Evolutionary conservation across 2,113 vertebrate species (phyloP).

Genomic region (Silurus glanis): DNA sequence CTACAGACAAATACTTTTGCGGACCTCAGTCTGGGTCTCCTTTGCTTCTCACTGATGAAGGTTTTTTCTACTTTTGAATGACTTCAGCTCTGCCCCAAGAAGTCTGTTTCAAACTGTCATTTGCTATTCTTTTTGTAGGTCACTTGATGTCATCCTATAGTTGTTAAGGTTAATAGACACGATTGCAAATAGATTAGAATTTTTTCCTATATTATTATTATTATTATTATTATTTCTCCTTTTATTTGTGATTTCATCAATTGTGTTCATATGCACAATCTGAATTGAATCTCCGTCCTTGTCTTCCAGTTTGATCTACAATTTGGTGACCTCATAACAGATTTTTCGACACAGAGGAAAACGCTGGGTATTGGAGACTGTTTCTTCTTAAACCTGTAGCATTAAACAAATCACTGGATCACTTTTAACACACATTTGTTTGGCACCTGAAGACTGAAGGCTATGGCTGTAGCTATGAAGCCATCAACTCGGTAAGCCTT

Average conservation of each 20-base stretch:
- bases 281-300: conserved; percentile 49
- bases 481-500: not conserved
- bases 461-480: conserved; percentile 23
- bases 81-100: too few relatives aligned
- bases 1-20: too few relatives aligned
- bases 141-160: too few relatives aligned
- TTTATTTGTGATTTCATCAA: conserved; percentile 9
- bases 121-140: too few relatives aligned
- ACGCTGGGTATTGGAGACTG: conserved; percentile 47
- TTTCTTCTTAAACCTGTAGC: conserved; percentile 40
- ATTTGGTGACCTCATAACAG: conserved; percentile 77
- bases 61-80: too few relatives aligned
- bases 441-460: not conserved
- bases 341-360: conserved; percentile 52
- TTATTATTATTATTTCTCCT: not conserved
- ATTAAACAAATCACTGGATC: conserved; percentile 32
- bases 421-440: conserved; percentile 20
- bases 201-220: not conserved
- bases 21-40: too few relatives aligned
- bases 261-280: conserved; percentile 12
- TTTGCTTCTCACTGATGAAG: too few relatives aligned
- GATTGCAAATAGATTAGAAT: too few relatives aligned
- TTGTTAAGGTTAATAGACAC: too few relatives aligned
- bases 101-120: too few relatives aligned
- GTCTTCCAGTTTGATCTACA: conserved; percentile 78